A percentile compares a stretch with the other conserved stretches of the same genome.
These are phyloP conservation scores for Leiothrix lutea DNA, from an alignment of 2,113 vertebrate genomes.

Conservation along the genomic window DNA sequence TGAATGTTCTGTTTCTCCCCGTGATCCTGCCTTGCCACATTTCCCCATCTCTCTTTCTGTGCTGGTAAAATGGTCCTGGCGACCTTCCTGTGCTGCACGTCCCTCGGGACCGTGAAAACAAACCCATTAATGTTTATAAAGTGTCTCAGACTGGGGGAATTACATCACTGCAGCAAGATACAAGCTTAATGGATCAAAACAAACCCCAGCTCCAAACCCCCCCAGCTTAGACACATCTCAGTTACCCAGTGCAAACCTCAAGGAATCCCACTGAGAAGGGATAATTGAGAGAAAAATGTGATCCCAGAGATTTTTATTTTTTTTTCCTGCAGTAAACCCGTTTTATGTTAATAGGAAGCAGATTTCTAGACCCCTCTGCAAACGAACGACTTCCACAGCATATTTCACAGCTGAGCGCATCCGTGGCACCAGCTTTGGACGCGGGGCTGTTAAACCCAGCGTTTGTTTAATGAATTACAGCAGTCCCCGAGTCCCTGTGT, in stretches of 20 bases:
- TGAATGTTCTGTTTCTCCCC: rapidly evolving
- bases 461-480: slow-evolving; percentile 64
- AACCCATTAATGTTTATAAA: slow-evolving; percentile 21
- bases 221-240: neutral
- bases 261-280: slow-evolving; percentile 9
- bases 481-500: neutral
- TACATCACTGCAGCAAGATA: neutral
- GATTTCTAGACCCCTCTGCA: slow-evolving; percentile 32
- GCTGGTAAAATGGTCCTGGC: neutral
- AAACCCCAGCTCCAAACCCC: neutral
- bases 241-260: neutral
- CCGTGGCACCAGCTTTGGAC: slow-evolving; percentile 13
- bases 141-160: neutral
- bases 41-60: neutral
- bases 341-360: slow-evolving; percentile 27
- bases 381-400: slow-evolving; percentile 16
- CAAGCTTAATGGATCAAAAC: slow-evolving; percentile 26
- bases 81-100: neutral
- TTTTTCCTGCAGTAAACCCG: neutral
- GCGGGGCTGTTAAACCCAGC: slow-evolving; percentile 44
- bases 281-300: slow-evolving; percentile 33
- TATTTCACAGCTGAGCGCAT: slow-evolving; percentile 53
- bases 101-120: neutral
- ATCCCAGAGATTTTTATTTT: slow-evolving; percentile 10
- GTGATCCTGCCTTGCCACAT: neutral